These are phyloP conservation scores for Achroia grisella DNA, from an alignment of 1,140 invertebrate species.

Conservation along the genomic window DNA sequence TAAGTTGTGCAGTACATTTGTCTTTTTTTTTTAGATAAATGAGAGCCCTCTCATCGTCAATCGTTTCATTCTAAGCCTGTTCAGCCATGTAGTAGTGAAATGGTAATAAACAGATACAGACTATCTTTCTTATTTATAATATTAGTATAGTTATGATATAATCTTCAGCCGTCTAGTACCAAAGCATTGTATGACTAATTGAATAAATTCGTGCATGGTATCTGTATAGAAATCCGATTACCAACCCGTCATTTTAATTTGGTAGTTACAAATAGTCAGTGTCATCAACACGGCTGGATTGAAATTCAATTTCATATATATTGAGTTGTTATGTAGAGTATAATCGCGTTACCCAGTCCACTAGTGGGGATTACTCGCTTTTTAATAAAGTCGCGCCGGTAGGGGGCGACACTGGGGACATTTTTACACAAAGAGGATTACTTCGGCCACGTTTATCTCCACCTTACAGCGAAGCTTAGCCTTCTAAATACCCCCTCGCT, in stretches of 20 bases:
- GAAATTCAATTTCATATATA: constrained; percentile 69
- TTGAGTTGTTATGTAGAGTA: constrained; percentile 63
- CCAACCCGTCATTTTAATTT: constrained; percentile 4
- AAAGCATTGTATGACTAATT: no score
- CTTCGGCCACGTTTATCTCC: constrained; percentile 65
- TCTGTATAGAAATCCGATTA: constrained; percentile 1
- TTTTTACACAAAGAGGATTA: constrained; percentile 73
- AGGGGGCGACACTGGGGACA: constrained; percentile 63
- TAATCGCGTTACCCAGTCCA: constrained; percentile 70
- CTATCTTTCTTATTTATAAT: no score
- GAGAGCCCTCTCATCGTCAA: no score
- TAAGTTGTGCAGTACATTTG: no score
- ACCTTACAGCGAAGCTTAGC: constrained; percentile 66
- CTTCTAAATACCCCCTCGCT: constrained; percentile 56
- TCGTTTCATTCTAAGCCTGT: no score
- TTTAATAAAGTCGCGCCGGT: constrained; percentile 66
- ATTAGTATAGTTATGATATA: no score
- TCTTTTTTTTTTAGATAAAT: no score
- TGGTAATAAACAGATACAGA: no score
- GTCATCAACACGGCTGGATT: constrained; percentile 41
- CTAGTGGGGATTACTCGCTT: constrained; percentile 67
- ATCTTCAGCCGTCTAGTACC: no score
- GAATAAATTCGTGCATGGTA: no score
- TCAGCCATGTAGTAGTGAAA: no score
- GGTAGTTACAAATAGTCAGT: constrained; percentile 2